Evolutionary conservation across 2,113 vertebrate species (phyloP).

Genomic region (Leucopsar rothschildi): DNA sequence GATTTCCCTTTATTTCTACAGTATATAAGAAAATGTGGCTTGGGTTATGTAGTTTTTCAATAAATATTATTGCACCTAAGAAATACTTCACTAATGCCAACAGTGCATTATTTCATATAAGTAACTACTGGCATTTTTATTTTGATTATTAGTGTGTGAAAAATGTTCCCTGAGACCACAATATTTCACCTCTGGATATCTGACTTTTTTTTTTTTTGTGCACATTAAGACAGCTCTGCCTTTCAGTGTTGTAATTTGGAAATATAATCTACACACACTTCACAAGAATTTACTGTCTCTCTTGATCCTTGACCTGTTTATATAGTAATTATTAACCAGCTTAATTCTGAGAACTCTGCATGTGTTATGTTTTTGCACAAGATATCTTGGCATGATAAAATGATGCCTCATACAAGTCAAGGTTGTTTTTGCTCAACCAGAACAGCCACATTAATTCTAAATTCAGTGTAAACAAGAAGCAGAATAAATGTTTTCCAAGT

Average conservation of each 20-base stretch:
- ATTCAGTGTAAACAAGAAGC: conserved; percentile 27
- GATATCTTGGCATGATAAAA: background rate
- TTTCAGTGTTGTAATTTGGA: background rate
- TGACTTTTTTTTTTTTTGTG: background rate
- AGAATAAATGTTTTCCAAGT: conserved; percentile 42
- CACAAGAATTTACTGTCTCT: background rate
- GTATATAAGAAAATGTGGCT: background rate
- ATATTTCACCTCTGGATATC: background rate
- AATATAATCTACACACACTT: background rate
- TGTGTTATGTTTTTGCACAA: background rate
- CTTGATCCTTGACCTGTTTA: conserved; percentile 18
- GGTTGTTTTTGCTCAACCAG: conserved; percentile 14
- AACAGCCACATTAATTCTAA: conserved; percentile 20
- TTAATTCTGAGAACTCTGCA: background rate
- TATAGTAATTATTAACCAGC: conserved; percentile 34
- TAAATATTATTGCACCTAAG: background rate
- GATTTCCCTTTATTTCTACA: background rate
- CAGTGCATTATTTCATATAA: background rate
- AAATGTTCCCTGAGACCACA: background rate
- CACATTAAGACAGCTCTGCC: background rate
- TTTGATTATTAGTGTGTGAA: background rate
- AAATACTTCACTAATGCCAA: background rate
- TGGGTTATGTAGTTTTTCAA: background rate
- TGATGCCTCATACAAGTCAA: background rate
- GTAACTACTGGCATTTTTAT: background rate